Percentiles rank a stretch among this genome's conserved stretches.
phyloP scores from a whole-genome alignment of 2,888 invertebrate species.

The Eupithecia abbreviata region DNA sequence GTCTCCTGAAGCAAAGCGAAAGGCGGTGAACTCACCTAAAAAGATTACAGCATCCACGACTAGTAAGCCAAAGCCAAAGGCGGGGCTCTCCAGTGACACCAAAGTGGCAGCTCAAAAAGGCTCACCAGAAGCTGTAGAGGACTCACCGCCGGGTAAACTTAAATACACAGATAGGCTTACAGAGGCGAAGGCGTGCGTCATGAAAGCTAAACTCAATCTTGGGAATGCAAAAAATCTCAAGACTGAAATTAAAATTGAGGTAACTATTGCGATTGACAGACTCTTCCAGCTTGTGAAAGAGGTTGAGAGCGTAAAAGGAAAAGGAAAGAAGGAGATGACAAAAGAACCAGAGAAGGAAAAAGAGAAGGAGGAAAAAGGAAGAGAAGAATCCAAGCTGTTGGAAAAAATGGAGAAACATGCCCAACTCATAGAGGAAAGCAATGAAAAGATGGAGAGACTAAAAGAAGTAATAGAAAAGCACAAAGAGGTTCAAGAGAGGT shows the following conservation, averaged over 20 bases:
- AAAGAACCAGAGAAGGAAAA: not conserved
- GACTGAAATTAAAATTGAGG: not conserved
- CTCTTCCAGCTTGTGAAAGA: constrained; percentile 6
- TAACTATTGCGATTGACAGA: not conserved
- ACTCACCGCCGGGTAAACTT: too few relatives aligned
- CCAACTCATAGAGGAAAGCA: not conserved
- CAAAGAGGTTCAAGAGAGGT: too few relatives aligned
- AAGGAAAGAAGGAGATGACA: not conserved
- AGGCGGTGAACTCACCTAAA: too few relatives aligned
- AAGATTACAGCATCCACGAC: too few relatives aligned
- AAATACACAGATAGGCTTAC: constrained; percentile 7
- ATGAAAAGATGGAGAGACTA: not conserved
- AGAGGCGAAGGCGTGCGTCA: constrained; percentile 3
- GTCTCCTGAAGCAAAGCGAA: too few relatives aligned
- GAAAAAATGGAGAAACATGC: not conserved
- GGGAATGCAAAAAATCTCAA: not conserved
- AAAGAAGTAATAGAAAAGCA: not conserved
- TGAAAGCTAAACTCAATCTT: constrained; percentile 1
- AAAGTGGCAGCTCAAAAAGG: too few relatives aligned
- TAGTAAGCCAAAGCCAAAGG: too few relatives aligned
- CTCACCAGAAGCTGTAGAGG: too few relatives aligned
- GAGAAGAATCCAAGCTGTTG: not conserved
- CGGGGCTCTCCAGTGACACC: too few relatives aligned
- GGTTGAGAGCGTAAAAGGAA: not conserved
- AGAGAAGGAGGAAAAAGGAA: not conserved